Evolutionary conservation across 2,113 vertebrate species (phyloP), one percentile per base, ranked within the genome.

Genomic region (Bungarus multicinctus): DNA sequence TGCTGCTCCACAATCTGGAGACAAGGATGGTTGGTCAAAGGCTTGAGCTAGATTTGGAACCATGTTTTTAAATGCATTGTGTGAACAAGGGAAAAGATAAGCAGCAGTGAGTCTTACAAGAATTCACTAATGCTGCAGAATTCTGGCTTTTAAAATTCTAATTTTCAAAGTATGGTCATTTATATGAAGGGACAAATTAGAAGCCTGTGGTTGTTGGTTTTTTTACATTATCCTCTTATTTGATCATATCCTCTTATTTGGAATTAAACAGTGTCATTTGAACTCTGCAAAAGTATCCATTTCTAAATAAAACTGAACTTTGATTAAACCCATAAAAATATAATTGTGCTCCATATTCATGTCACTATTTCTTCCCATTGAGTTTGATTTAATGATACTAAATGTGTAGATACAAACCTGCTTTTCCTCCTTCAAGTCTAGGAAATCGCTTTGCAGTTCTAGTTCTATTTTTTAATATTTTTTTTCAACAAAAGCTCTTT

Each of bases 11-110:
- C 93, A 30, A 89, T 92, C 93, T 87, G 91, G 93, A 95, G 94
- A 92, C 85, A 95, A 92, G 94, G 89, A 53, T 92, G 89, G 52
- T 87, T 91, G 58, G 93, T 96, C 88, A 90, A 95, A 93, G 90
- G 64, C 93, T 89, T 93, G 93, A 85, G 87, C 89, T 90, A 93
- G 39, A 69, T 91, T 94, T 3, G 90, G 74, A 64, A 85, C 94
- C 93, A 85, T 58, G 22, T 64, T 9, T 9, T 89, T 58, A 60
- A 91, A 10, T 87, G 39, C 90, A 91, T 91, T 92, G 7, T 87
- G 52, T 16, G 43, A 57, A 81, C 58, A 69, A 55, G 89, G 64
- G 20, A 91, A 94, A 90, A 8, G 11, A 64, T 30, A 0, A 88
- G 57, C 43, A 53, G 81, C 30, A 5, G 11, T 57, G 92, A 60